Evolutionary conservation across 2,797 vertebrate species (phyloP).

Genomic region (Galagoides demidoff): DNA sequence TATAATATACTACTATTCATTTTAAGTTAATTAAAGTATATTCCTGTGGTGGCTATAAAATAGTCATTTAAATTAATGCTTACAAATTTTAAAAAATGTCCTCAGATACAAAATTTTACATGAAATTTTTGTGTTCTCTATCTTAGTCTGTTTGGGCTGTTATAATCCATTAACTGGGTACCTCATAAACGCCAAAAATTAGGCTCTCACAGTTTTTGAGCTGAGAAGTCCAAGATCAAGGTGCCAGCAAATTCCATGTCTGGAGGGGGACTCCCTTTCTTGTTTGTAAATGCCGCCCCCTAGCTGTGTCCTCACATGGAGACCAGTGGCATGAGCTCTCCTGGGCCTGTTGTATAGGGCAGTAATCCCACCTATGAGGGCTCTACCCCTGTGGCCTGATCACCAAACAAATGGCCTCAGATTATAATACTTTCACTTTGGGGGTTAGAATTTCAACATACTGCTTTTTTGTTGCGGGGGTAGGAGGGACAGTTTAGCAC

Average conservation of each 20-base stretch:
- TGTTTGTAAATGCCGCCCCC: not conserved
- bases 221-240: not conserved
- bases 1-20: not conserved
- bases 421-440: not conserved
- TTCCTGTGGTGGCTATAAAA: not conserved
- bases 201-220: not conserved
- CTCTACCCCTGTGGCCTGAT: no score
- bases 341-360: not conserved
- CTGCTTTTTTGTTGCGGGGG: not conserved
- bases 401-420: not conserved
- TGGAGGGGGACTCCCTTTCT: not conserved
- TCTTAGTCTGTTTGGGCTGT: not conserved
- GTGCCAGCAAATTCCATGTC: not conserved
- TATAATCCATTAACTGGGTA: not conserved
- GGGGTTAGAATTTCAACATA: not conserved
- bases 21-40: constrained; percentile 23
- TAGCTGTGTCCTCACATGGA: not conserved
- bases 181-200: not conserved
- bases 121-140: not conserved
- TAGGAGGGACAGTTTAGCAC: not conserved
- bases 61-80: constrained; percentile 31
- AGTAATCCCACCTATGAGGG: not conserved
- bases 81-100: not conserved
- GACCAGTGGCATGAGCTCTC: not conserved
- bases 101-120: not conserved